These are phyloP conservation scores for Syrista parreyssii DNA, from an alignment of 2,888 invertebrate species.

Conservation along the genomic window DNA sequence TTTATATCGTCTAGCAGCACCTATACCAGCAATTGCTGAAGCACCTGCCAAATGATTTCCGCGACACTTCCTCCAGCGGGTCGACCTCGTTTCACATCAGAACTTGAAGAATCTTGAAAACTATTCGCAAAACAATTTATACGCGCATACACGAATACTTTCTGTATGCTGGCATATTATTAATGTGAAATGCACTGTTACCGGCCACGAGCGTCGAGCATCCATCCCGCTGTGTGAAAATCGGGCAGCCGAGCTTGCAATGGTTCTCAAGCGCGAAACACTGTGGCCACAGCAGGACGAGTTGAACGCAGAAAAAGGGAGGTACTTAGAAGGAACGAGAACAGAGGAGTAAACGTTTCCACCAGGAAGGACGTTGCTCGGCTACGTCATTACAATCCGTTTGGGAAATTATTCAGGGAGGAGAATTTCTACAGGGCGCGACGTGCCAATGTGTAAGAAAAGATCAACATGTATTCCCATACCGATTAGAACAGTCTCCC, in stretches of 20 bases:
- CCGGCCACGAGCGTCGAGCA: slow-evolving; percentile 33
- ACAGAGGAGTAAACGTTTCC: background rate
- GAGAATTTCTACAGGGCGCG: background rate
- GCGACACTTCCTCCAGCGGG: background rate
- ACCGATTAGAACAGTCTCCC: background rate
- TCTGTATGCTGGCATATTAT: slow-evolving; percentile 26
- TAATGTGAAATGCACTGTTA: slow-evolving; percentile 35
- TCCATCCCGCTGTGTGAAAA: slow-evolving; percentile 40
- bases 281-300: slow-evolving; percentile 12
- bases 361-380: background rate
- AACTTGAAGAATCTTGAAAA: background rate
- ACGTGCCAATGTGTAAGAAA: background rate
- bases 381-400: background rate
- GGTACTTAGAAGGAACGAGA: slow-evolving; percentile 14
- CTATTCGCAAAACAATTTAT: background rate
- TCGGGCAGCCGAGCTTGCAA: slow-evolving; percentile 43
- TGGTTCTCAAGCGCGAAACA: slow-evolving; percentile 28
- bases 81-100: background rate
- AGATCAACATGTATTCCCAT: background rate
- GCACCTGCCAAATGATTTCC: background rate
- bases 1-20: background rate
- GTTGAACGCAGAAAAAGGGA: background rate
- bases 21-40: background rate
- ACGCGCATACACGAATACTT: background rate
- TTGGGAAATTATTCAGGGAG: background rate